Evolutionary conservation across 2,797 vertebrate genomes (phyloP).

Genomic region (Pseudopleuronectes americanus): DNA sequence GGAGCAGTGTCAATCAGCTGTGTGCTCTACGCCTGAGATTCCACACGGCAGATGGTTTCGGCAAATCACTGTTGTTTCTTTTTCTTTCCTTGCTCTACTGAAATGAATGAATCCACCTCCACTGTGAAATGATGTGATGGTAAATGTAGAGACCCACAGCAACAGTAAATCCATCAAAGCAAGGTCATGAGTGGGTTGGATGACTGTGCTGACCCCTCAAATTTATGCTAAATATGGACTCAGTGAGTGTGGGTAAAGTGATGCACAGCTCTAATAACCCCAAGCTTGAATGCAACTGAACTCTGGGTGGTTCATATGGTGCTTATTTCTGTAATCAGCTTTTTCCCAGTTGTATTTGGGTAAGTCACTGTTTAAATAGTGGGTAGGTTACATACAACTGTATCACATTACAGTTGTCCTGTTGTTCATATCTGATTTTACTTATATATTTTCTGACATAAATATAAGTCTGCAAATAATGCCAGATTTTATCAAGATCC

Average conservation of each 20-base stretch:
- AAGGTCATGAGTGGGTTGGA: background rate
- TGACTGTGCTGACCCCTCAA: too few relatives aligned
- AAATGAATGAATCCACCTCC: background rate
- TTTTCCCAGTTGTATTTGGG: background rate
- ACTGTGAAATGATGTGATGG: background rate
- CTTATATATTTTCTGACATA: background rate
- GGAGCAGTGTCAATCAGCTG: background rate
- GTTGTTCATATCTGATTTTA: too few relatives aligned
- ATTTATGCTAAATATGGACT: too few relatives aligned
- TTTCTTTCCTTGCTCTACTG: background rate
- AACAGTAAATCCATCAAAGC: too few relatives aligned
- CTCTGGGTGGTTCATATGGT: background rate
- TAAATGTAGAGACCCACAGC: background rate
- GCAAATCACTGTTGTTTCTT: background rate
- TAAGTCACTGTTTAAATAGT: background rate
- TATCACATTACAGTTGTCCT: background rate
- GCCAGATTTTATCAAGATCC: too few relatives aligned
- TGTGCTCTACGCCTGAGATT: background rate
- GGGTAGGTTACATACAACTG: too few relatives aligned
- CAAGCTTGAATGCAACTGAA: background rate
- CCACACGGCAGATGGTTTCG: slow-evolving; percentile 15
- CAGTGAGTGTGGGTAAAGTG: too few relatives aligned
- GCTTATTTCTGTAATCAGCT: background rate
- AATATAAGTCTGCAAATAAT: too few relatives aligned
- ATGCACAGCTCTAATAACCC: background rate